Base-by-base conservation (phyloP, 2,113 vertebrate genomes). In the Hassar affinis region DNA sequence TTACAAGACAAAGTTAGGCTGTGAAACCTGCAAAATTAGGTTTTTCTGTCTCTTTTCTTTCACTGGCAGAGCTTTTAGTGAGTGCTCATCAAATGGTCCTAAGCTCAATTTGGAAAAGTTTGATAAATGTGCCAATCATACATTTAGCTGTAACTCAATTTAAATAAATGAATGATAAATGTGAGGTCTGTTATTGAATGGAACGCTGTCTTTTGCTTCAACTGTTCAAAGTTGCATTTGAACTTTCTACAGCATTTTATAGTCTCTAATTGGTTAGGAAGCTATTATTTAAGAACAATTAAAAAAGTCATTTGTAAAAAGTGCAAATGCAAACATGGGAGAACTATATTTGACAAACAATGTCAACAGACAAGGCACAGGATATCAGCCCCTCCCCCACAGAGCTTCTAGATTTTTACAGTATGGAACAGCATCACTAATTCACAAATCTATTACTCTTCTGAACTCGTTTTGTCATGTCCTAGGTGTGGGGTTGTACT, bases 191-290 rank as follows among this genome's bases (percentile, higher is more conserved):
- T 84, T 4, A 25, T 62, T 49, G 59, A 72, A 87, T 33, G 66
- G 78, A 83, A 84, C 57, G 81, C 47, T 86, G 81, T 87, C 80
- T 87, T 88, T 77, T 82, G 56, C 49, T 47, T 83, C 30, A 71
- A 89, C 77, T 89, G 80, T 83, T 86, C 79, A 81, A 85, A 81
- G 79, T 89, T 90, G 75, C 82, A 88, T 87, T 92, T 93, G 93
- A 94, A 90, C 92, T 93, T 93, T 92, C 92, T 89, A 87, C 91
- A 80, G 68, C 8, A 66, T 57, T 84, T 76, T 57, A 57, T 22
- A 25, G 47, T 3, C 30, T 74, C 15, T 47, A 76, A 18, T 84
- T 56, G 42, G 47, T 27, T 30, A 49, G 57, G 20, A 35, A 6
- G 15, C 27, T 45, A 49, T 75, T 82, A n/a, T 75, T 42, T 76